These are phyloP conservation scores for Gymnosoma rotundatum DNA, from an alignment of 2,888 invertebrate species.

Conservation along the genomic window DNA sequence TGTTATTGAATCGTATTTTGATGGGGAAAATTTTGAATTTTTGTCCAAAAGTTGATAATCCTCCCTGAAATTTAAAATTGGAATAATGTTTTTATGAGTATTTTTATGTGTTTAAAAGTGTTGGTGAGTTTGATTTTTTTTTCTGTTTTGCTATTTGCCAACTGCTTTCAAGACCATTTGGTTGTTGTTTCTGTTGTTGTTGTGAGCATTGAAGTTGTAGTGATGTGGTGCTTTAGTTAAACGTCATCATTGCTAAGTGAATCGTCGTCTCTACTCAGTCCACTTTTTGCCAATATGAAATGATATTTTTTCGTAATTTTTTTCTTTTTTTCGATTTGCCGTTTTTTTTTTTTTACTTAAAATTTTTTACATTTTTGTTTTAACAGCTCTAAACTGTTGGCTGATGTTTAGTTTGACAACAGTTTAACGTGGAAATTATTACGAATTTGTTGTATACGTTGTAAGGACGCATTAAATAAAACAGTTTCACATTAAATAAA, in stretches of 20 bases:
- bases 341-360: conserved; percentile 13
- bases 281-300: conserved; percentile 47
- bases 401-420: conserved; percentile 78
- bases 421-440: conserved; percentile 82
- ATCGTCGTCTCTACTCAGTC: conserved; percentile 58
- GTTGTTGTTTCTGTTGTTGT: neutral
- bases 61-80: neutral
- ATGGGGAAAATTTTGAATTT: neutral
- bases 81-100: conserved; percentile 4
- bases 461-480: conserved; percentile 55
- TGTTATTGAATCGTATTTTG: neutral
- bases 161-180: no score
- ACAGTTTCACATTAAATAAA: neutral
- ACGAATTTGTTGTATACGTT: conserved; percentile 79
- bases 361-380: conserved; percentile 43
- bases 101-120: neutral
- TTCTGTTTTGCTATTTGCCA: neutral
- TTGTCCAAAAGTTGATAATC: neutral
- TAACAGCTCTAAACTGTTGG: conserved; percentile 77
- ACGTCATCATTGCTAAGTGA: conserved; percentile 45
- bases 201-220: neutral
- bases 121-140: conserved; percentile 23
- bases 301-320: conserved; percentile 32
- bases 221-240: conserved; percentile 16
- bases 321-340: conserved; percentile 21